Base-by-base conservation (phyloP, 2,113 vertebrate species). In the Mugil cephalus region DNA sequence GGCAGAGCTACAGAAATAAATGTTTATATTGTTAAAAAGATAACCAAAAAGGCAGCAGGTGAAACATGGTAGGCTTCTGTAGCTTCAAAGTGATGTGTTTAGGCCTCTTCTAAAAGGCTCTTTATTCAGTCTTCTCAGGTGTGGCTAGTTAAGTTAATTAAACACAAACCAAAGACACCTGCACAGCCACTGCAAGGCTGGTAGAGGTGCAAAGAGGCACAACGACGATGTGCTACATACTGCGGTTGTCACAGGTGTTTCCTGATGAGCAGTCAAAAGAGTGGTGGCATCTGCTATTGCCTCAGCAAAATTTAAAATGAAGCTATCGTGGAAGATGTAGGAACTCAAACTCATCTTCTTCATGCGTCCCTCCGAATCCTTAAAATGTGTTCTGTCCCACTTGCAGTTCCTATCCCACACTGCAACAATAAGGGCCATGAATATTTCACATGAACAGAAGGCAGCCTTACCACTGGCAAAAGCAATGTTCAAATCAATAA, bases 401-500 rank as follows among this genome's bases (percentile, higher is more conserved):
- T 80, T 54, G 19, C 48, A 56, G n/a, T 69, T 68, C 24, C 53
- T 3, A 13, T 30, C 13, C 18, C 43, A 21, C 35, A 18, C 50
- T 68, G 59, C 36, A 73, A 59, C 48, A 80, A 47, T 39, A 43
- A 53, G 51, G 46, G 40, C 19, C 24, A 61, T 84, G 30, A 79
- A 84, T 79, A 15, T 67, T 81, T 69, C 42, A 87, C 63, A 52
- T 55, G 53, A 76, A 69, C 67, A 84, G 48, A 83, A 65, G 71
- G 61, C 56, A 62, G 21, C 34, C 68, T 58, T 11, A 52, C 51
- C 18, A 21, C 35, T 8, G 14, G 13, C 51, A 71, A 46, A 36
- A 47, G 5, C 12, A n/a, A 24, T n/a, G 6, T n/a, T 12, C 18
- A 24, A 54, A 64, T 54, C 63, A 60, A 40, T 66, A 56, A 51